Evolutionary conservation across 2,888 invertebrate species (phyloP).

Genomic region (Zhengitettix transpicula): DNA sequence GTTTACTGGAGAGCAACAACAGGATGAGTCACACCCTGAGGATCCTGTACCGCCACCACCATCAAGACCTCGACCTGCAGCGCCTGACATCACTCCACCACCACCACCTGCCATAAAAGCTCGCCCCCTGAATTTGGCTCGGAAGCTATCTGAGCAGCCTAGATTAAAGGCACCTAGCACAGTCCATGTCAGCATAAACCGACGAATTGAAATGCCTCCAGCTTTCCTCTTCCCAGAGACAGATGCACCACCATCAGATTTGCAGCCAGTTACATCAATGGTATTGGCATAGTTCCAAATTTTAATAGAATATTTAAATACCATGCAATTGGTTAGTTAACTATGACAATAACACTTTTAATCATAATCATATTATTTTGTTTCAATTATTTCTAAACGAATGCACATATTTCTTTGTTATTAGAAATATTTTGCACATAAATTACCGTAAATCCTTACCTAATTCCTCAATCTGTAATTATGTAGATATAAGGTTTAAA

Average conservation of each 20-base stretch:
- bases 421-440: no score
- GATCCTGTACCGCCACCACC: background rate
- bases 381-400: no score
- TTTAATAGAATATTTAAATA: no score
- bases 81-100: background rate
- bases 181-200: constrained; percentile 49
- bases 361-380: no score
- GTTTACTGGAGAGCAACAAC: background rate
- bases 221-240: constrained; percentile 65
- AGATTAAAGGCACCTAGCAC: constrained; percentile 19
- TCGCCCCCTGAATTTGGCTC: background rate
- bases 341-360: no score
- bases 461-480: no score
- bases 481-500: no score
- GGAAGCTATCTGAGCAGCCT: background rate
- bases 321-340: no score
- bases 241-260: constrained; percentile 42
- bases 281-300: no score
- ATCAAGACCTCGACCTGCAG: background rate
- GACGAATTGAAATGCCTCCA: constrained; percentile 69
- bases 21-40: background rate
- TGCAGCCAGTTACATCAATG: background rate
- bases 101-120: background rate
- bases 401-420: no score
- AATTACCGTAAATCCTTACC: no score